A percentile compares a stretch with the other conserved stretches of the same genome.
phyloP scores from a whole-genome alignment of 1,140 invertebrate genomes.

The Globodera rostochiensis region DNA sequence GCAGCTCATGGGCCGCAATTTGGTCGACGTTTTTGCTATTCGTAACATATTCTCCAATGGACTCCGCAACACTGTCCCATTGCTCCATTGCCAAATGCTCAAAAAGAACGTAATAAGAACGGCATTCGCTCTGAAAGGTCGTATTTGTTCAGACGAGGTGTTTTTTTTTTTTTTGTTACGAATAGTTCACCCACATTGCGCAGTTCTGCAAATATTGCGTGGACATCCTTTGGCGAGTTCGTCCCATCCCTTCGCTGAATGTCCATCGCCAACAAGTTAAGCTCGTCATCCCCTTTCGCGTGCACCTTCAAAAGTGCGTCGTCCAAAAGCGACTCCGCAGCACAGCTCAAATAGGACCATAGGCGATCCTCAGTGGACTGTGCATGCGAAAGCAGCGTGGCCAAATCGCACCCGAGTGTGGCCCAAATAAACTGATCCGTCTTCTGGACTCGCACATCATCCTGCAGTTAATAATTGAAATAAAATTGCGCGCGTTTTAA shows the following conservation, averaged over 20 bases:
- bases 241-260: constrained; percentile 6
- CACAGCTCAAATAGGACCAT: constrained; percentile 43
- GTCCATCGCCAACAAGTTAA: constrained; percentile 21
- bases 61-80: constrained; percentile 23
- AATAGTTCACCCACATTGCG: neutral
- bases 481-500: neutral
- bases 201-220: constrained; percentile 24
- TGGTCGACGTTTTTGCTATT: neutral
- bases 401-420: constrained; percentile 36
- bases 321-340: constrained; percentile 40
- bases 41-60: constrained; percentile 24
- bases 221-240: constrained; percentile 28
- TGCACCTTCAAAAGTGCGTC: constrained; percentile 28
- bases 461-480: constrained; percentile 11
- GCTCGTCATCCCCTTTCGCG: constrained; percentile 29
- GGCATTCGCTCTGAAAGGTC: constrained; percentile 14
- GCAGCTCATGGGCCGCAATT: constrained; percentile 37
- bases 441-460: constrained; percentile 29
- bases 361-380: constrained; percentile 37
- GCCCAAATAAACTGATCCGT: constrained; percentile 47
- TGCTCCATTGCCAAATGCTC: constrained; percentile 35
- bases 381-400: constrained; percentile 36
- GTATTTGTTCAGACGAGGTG: neutral
- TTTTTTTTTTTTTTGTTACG: too few relatives aligned
- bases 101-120: constrained; percentile 34